Conservation (phyloP, 2,797 vertebrate species). For the Notolabrus celidotus region DNA sequence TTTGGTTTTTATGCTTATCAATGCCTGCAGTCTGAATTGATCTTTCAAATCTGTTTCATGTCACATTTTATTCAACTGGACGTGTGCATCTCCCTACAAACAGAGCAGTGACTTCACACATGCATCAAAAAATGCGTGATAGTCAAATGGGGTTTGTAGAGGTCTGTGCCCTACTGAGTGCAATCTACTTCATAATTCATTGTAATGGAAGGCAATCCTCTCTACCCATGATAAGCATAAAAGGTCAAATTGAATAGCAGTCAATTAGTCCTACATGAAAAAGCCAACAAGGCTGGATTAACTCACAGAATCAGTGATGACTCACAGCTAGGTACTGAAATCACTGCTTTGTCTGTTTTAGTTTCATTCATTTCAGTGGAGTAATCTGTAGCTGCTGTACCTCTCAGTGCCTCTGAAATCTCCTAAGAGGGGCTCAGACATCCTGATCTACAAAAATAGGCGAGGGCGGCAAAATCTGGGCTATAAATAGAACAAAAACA, state of each 20-base stretch:
- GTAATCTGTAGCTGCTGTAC: slow-evolving; percentile 49
- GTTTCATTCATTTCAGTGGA: slow-evolving; percentile 47
- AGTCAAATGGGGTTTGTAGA: background rate
- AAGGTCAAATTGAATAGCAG: slow-evolving; percentile 37
- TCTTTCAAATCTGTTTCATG: no score
- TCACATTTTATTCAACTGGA: no score
- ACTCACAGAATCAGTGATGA: slow-evolving; percentile 26
- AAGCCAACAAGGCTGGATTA: slow-evolving; percentile 33
- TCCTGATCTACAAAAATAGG: slow-evolving; percentile 44
- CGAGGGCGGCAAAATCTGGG: slow-evolving; percentile 38
- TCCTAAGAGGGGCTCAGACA: slow-evolving; percentile 59
- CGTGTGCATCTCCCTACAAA: no score
- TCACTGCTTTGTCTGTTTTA: slow-evolving; percentile 19
- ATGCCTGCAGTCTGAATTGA: no score
- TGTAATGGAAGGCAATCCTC: slow-evolving; percentile 12
- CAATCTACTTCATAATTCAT: slow-evolving; percentile 12
- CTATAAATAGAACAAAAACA: slow-evolving; percentile 57
- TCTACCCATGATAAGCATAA: slow-evolving; percentile 8
- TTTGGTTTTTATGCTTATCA: no score
- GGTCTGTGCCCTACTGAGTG: background rate
- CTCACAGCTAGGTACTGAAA: slow-evolving; percentile 4
- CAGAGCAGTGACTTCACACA: no score
- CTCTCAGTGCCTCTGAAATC: slow-evolving; percentile 43
- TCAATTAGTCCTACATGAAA: slow-evolving; percentile 46
- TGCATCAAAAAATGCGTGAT: background rate